Evolutionary conservation across 2,797 vertebrate genomes (phyloP).

Genomic region (Ctenochaetus hawaiiensis): DNA sequence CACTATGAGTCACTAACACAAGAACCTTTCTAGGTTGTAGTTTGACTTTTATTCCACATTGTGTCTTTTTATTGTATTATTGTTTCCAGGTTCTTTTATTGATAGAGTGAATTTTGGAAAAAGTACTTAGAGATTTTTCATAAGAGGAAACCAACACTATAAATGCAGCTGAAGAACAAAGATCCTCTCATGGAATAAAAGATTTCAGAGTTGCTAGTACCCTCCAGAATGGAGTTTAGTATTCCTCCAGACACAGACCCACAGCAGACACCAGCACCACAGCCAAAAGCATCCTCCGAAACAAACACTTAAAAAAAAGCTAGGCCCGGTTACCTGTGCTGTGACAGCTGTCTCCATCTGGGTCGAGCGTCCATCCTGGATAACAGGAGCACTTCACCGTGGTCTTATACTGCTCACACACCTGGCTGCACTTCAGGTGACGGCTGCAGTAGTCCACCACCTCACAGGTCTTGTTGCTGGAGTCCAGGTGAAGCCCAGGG

Average conservation of each 20-base stretch:
- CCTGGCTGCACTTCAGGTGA: conserved; percentile 96
- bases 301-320: conserved; percentile 36
- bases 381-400: conserved; percentile 97
- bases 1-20: conserved; percentile 4
- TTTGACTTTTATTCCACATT: conserved; percentile 17
- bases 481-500: conserved; percentile 88
- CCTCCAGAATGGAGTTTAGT: background rate
- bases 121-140: background rate
- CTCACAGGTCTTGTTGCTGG: conserved; percentile 94
- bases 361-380: conserved; percentile 92
- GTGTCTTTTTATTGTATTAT: background rate
- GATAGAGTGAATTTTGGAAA: background rate
- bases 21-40: background rate
- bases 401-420: conserved; percentile 97
- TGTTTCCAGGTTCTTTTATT: background rate
- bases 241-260: conserved; percentile 7
- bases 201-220: background rate
- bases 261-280: background rate
- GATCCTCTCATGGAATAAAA: conserved; percentile 18
- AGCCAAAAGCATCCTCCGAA: conserved; percentile 15
- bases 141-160: background rate
- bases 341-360: conserved; percentile 93
- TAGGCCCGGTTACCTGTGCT: conserved; percentile 87
- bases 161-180: background rate
- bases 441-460: conserved; percentile 93